phyloP scores from a whole-genome alignment of 2,113 vertebrate genomes.

The Channa argus region DNA sequence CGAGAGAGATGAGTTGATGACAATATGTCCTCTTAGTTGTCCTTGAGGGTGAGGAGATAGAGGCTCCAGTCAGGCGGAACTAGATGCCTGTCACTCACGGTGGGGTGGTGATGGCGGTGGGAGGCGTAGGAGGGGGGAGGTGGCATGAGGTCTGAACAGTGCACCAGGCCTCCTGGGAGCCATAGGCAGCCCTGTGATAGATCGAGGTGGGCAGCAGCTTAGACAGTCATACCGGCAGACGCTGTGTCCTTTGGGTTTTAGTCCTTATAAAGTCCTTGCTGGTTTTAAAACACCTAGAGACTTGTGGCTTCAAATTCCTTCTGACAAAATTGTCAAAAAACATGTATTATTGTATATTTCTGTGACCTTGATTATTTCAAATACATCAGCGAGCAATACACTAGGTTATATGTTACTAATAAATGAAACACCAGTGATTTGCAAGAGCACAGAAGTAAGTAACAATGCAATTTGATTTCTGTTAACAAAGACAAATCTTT shows the following conservation, averaged over 20 bases:
- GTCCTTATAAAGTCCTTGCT: conserved; percentile 40
- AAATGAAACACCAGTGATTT: too few species aligned
- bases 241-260: conserved; percentile 65
- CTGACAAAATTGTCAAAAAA: background rate
- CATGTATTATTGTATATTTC: background rate
- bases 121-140: conserved; percentile 18
- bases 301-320: conserved; percentile 16
- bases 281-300: conserved; percentile 26
- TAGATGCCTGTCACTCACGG: conserved; percentile 82
- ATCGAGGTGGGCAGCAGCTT: conserved; percentile 68
- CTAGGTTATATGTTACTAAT: too few species aligned
- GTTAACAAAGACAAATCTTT: too few species aligned
- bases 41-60: conserved; percentile 78
- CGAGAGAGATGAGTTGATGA: conserved; percentile 76
- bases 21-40: conserved; percentile 78
- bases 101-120: conserved; percentile 39
- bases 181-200: conserved; percentile 68
- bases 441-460: too few species aligned
- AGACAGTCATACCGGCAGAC: conserved; percentile 55
- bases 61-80: conserved; percentile 77
- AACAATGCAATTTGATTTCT: too few species aligned
- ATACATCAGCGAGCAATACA: background rate
- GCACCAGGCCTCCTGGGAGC: conserved; percentile 63
- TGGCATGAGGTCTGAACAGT: conserved; percentile 34
- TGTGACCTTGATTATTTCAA: background rate